Base-by-base conservation (phyloP, 2,888 invertebrate genomes). In the Neoitamus cyanurus region DNA sequence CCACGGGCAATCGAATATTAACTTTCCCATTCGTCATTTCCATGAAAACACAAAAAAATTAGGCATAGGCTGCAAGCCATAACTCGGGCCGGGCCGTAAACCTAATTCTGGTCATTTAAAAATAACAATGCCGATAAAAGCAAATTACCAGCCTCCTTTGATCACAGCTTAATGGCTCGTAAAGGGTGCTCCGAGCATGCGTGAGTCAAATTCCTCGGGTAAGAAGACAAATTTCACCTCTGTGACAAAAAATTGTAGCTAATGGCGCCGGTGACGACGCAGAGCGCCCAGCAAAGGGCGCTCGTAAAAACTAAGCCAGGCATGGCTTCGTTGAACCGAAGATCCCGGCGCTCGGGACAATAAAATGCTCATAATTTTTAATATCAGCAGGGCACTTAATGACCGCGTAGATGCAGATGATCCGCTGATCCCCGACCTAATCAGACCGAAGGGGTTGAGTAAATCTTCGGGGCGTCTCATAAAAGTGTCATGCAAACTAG, bases 391-490 rank as follows among this genome's bases (percentile, higher is more conserved):
- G 25, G 58, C 20, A 58, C 58, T 58, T 58, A 58, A 58, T 58
- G 58, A 25, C 58, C 25, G 25, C 58, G 6, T 58, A 20, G 20
- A 20, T 20, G 58, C 58, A 15, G 58, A 42, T 42, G 42, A 42
- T 42, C 42, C 42, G 42, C 3, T 42, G 42, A 42, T 42, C 58
- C 31, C 73, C 11, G 73, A 15, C 7, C 36, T 73, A 73, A 73
- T 73, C 75, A 75, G 75, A 75, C 25, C 13, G 77, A 46, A 20
- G 77, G 77, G 42, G 25, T 37, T 30, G 46, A 46, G 31, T 46
- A 77, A 77, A 77, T 77, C 77, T 46, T 48, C 77, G 34, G 46
- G 77, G 77, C 15, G 77, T 77, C 77, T 77, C 77, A 30, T 77
- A 77, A 77, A 77, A 77, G 77, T 77, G 46, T 46, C 77, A 46